phyloP scores from a whole-genome alignment of 1,140 invertebrate genomes.

The Goniozus legneri region DNA sequence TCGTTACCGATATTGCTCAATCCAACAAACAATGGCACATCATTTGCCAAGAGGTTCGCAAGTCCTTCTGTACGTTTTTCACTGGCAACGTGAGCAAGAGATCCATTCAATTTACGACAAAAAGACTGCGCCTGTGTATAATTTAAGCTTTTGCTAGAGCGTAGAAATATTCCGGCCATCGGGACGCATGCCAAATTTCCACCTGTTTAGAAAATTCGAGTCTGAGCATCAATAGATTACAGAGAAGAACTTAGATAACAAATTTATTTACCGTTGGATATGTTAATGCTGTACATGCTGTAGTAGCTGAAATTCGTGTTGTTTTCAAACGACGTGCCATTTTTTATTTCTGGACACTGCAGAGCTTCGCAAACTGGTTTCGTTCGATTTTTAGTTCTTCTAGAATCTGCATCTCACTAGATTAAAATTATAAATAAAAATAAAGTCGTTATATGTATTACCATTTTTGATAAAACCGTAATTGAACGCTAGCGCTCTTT shows the following conservation, averaged over 20 bases:
- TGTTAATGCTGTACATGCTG: constrained; percentile 45
- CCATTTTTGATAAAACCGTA: constrained; percentile 44
- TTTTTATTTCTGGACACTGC: constrained; percentile 59
- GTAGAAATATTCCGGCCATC: constrained; percentile 58
- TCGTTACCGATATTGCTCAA: constrained; percentile 48
- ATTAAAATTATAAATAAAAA: no score
- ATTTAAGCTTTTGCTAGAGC: constrained; percentile 53
- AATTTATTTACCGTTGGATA: constrained; percentile 20
- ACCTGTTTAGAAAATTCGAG: constrained; percentile 19
- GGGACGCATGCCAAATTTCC: constrained; percentile 57
- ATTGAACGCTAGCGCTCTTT: constrained; percentile 63
- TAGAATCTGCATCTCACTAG: not conserved
- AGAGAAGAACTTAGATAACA: no score
- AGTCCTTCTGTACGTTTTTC: constrained; percentile 58
- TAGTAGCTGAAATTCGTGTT: constrained; percentile 60
- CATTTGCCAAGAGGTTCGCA: constrained; percentile 45
- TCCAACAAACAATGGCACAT: constrained; percentile 55
- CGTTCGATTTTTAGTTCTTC: not conserved
- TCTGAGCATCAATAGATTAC: not conserved
- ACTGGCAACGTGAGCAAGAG: constrained; percentile 58
- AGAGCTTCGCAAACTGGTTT: constrained; percentile 35
- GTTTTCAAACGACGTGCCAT: constrained; percentile 50
- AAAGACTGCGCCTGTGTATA: constrained; percentile 54
- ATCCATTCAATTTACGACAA: constrained; percentile 57
- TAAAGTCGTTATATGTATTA: no score